These are phyloP conservation scores for Andrena fulva DNA, from an alignment of 2,888 invertebrate species.

Conservation along the genomic window DNA sequence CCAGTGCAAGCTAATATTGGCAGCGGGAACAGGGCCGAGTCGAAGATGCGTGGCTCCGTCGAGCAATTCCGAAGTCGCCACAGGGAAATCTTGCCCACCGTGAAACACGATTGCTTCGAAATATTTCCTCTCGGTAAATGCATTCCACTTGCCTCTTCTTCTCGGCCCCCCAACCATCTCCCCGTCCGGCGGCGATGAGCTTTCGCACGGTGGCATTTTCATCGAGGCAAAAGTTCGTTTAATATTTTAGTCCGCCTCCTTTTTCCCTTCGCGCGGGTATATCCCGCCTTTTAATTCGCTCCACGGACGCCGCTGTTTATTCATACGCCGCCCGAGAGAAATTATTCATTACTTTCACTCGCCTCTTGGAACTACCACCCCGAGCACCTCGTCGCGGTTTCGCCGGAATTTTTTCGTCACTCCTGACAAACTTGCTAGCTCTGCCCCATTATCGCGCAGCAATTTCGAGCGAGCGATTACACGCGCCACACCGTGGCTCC, in stretches of 20 bases:
- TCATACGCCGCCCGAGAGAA: constrained; percentile 44
- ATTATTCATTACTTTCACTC: constrained; percentile 51
- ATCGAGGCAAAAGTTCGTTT: constrained; percentile 36
- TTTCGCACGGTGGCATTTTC: constrained; percentile 12
- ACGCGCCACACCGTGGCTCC: not conserved
- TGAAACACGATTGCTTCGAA: constrained; percentile 34
- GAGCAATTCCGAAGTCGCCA: constrained; percentile 51
- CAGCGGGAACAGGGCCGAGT: constrained; percentile 28
- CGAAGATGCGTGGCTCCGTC: constrained; percentile 50
- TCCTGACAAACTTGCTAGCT: not conserved
- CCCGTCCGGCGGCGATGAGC: not conserved
- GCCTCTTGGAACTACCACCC: not conserved
- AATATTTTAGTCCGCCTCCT: constrained; percentile 28
- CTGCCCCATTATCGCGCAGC: not conserved
- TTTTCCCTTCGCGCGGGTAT: constrained; percentile 11
- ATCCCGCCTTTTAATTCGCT: constrained; percentile 45
- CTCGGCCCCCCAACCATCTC: not conserved
- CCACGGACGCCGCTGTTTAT: constrained; percentile 40
- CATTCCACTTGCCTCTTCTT: constrained; percentile 1
- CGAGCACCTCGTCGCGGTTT: not conserved
- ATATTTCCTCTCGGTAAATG: constrained; percentile 25
- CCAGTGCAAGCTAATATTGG: constrained; percentile 50
- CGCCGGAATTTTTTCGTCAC: not conserved
- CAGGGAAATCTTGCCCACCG: constrained; percentile 46
- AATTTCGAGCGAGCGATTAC: constrained; percentile 9